Evolutionary conservation across 2,888 invertebrate genomes (phyloP).

Genomic region (Perizoma flavofasciatum): DNA sequence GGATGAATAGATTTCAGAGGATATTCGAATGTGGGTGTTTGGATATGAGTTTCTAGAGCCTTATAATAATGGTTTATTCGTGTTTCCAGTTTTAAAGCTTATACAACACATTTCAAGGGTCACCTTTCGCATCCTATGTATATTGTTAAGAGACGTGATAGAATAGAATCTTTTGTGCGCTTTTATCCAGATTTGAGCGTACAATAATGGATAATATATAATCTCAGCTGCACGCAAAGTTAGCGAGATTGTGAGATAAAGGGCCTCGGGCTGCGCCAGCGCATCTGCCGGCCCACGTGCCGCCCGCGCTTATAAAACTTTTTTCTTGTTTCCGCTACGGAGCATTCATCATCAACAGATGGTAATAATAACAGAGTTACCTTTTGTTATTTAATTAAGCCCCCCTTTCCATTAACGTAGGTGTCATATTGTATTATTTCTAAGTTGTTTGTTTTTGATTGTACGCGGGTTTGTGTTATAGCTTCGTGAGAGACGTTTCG

Average conservation of each 20-base stretch:
- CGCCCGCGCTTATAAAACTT: constrained; percentile 65
- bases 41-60: too few species aligned
- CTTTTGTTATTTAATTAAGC: constrained; percentile 70
- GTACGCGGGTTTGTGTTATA: constrained; percentile 39
- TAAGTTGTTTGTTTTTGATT: constrained; percentile 46
- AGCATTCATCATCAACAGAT: constrained; percentile 79
- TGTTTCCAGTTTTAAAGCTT: too few species aligned
- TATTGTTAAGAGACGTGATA: constrained; percentile 33
- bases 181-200: constrained; percentile 56
- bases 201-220: constrained; percentile 62
- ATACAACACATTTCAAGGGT: constrained; percentile 2
- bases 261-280: constrained; percentile 65
- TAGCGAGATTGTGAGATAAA: constrained; percentile 69
- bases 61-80: too few species aligned
- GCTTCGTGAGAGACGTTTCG: constrained; percentile 53
- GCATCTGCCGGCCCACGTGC: constrained; percentile 82
- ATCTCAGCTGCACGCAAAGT: constrained; percentile 65
- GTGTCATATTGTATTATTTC: constrained; percentile 54
- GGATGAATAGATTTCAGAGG: background rate
- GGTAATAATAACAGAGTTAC: constrained; percentile 71
- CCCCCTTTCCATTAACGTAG: constrained; percentile 53
- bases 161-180: constrained; percentile 44
- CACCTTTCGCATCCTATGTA: constrained; percentile 3
- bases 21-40: background rate
- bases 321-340: constrained; percentile 64